Conservation (phyloP, 2,888 invertebrate species). For the Pharmacophagus antenor region DNA sequence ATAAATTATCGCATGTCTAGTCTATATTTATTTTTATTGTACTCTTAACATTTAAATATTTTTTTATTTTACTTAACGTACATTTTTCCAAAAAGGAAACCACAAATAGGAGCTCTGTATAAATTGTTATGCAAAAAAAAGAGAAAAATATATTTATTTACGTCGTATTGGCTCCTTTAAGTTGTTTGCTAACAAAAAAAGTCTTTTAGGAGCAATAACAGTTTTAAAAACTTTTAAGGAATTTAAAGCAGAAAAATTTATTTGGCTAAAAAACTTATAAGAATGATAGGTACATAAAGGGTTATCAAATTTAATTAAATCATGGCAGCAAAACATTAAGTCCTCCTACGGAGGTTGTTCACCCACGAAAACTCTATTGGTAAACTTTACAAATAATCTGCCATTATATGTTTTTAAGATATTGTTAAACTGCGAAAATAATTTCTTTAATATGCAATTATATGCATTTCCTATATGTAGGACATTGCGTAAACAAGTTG, state of each 20-base stretch:
- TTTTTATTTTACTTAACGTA: too few species aligned
- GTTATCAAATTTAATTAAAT: constrained; percentile 1
- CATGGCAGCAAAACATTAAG: neutral
- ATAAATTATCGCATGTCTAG: too few species aligned
- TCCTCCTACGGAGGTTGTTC: neutral
- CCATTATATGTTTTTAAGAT: neutral
- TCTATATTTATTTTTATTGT: too few species aligned
- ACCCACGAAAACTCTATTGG: neutral
- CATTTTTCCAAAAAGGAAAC: too few species aligned
- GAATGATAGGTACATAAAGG: neutral
- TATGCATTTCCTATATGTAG: constrained; percentile 18
- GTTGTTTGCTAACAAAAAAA: neutral
- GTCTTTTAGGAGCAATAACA: neutral
- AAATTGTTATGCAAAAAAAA: too few species aligned
- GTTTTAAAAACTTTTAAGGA: too few species aligned
- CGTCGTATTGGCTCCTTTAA: too few species aligned
- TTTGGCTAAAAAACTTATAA: neutral
- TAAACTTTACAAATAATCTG: neutral
- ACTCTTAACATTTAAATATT: too few species aligned
- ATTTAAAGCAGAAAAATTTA: neutral
- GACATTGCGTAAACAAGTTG: constrained; percentile 13
- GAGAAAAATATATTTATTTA: too few species aligned
- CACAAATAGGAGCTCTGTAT: too few species aligned
- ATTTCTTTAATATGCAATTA: constrained; percentile 5
- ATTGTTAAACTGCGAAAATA: neutral